phyloP scores from a whole-genome alignment of 1,140 invertebrate genomes.

The Physella acuta region DNA sequence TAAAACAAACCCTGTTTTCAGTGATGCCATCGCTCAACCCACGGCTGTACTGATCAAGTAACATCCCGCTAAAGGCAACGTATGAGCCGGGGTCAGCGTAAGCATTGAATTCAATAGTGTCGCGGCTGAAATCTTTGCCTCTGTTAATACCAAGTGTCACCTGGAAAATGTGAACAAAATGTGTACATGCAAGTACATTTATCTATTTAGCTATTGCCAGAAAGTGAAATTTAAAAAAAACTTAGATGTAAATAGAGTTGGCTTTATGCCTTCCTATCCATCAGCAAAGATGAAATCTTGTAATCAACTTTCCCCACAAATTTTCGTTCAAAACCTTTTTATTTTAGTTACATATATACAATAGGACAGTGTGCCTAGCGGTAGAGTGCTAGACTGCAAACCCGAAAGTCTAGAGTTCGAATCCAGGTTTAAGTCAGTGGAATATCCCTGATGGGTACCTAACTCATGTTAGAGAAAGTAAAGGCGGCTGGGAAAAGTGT shows the following conservation, averaged over 20 bases:
- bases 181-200: conserved; percentile 16
- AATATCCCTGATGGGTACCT: no score
- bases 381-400: not conserved
- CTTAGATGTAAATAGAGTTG: not conserved
- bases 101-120: conserved; percentile 87
- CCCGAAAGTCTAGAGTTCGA: not conserved
- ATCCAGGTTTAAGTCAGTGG: not conserved
- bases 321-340: no score
- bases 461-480: no score
- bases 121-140: conserved; percentile 86
- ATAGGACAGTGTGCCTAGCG: not conserved
- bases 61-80: conserved; percentile 70
- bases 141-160: conserved; percentile 89
- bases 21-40: conserved; percentile 89
- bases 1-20: conserved; percentile 78
- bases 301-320: no score
- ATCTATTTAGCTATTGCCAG: not conserved
- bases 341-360: no score
- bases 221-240: not conserved
- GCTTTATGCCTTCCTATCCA: no score
- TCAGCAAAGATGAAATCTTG: no score
- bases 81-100: conserved; percentile 90
- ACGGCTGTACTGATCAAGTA: conserved; percentile 79
- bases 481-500: no score
- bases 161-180: no score